Base-by-base conservation (phyloP, 2,888 invertebrate species). In the Amphimallon solstitiale region DNA sequence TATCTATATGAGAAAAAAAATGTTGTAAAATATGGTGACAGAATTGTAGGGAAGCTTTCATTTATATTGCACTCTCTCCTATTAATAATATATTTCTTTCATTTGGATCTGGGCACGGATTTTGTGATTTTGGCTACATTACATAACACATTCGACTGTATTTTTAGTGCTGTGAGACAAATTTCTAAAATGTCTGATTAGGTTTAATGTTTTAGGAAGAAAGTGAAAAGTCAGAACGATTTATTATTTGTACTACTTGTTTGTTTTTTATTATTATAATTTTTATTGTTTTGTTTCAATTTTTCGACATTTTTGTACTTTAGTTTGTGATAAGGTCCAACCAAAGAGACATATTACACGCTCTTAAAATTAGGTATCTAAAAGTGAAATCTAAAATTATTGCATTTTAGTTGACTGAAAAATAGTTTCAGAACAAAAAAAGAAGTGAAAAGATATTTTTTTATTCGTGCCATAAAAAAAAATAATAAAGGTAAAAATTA, bases 161-260 rank as follows among this genome's bases (percentile, higher is more conserved):
- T 80, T 78, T 81, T 75, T 80, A 79, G 83, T 81, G 83, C 83
- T 83, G 83, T 83, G 83, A 81, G 76, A 78, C 74, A 73, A 74
- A 75, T 72, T 66, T 70, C 69, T 72, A 74, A 72, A 74, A 78
- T 56, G 80, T 80, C 80, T 79, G 80, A 56, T 56, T 56, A 56
- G 56, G 56, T 56, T 56, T 56, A 56, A 56, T 56, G 12, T 29
- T 40, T 56, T 56, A 40, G 40, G 40, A 40, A 12, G 60, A 62
- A 62, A 40, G 37, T 12, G 38, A 62, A 38, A 35, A 38, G 19
- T 56, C 40, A n/a, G 14, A 56, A 56, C 56, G 35, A 17, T 29
- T 3, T 59, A 35, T 56, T 61, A 46, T 61, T 61, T 61, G 29
- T 61, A 48, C 19, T 29, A 19, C 19, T 48, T 48, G 45, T 60